Evolutionary conservation across 2,797 vertebrate species (phyloP).

Genomic region (Rhadinocentrus ornatus): DNA sequence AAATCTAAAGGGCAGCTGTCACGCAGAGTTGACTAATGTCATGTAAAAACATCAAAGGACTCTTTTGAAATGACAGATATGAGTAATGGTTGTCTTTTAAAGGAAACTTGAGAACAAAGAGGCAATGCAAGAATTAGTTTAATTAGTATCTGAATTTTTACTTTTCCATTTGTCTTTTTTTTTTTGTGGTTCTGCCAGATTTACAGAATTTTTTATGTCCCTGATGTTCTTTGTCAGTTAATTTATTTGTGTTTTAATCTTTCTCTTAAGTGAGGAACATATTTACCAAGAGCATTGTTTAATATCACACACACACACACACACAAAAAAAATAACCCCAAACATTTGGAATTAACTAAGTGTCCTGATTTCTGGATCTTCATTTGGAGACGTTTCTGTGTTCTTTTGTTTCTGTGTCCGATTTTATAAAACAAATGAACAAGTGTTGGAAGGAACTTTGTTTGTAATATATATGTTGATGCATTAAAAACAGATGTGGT

Average conservation of each 20-base stretch:
- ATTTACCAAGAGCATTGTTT: conserved; percentile 19
- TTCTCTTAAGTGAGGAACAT: background rate
- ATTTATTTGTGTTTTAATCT: conserved; percentile 23
- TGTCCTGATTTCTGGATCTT: conserved; percentile 48
- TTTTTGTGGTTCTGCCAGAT: conserved; percentile 14
- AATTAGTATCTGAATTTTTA: conserved; percentile 4
- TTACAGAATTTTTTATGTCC: conserved; percentile 8
- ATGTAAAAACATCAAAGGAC: conserved; percentile 38
- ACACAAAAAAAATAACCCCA: too few species aligned
- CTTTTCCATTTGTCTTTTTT: conserved; percentile 18
- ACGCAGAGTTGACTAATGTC: conserved; percentile 42
- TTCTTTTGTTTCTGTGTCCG: conserved; percentile 44
- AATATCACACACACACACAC: conserved; percentile 8
- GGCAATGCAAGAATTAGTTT: conserved; percentile 14
- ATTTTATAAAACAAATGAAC: conserved; percentile 36
- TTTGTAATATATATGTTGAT: conserved; percentile 58
- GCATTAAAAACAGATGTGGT: conserved; percentile 61
- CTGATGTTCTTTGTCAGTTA: conserved; percentile 26
- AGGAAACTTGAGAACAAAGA: conserved; percentile 38
- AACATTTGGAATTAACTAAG: conserved; percentile 33
- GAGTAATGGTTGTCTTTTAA: conserved; percentile 6
- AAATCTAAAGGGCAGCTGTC: conserved; percentile 51
- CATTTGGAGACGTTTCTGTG: conserved; percentile 17
- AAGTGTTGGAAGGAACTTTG: conserved; percentile 43
- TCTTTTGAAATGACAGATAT: conserved; percentile 13